These are phyloP conservation scores for Volucella inanis DNA, from an alignment of 2,888 invertebrate genomes.

Conservation along the genomic window DNA sequence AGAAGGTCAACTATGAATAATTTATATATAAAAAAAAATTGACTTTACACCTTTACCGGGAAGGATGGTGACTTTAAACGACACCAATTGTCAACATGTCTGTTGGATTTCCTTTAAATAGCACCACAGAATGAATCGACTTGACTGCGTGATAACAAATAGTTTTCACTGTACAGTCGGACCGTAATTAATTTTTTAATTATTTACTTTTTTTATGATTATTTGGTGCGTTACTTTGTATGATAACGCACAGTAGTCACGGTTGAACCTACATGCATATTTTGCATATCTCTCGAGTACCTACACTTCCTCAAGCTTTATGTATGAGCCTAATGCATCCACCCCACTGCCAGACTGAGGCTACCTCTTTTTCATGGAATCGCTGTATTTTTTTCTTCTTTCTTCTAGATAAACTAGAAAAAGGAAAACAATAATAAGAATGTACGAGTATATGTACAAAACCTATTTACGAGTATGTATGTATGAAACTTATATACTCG, in stretches of 20 bases:
- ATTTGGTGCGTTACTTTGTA: constrained; percentile 10
- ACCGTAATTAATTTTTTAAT: constrained; percentile 21
- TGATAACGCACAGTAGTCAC: constrained; percentile 30
- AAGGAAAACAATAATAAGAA: constrained; percentile 31
- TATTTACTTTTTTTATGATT: constrained; percentile 27
- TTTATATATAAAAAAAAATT: too few relatives aligned
- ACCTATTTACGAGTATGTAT: not conserved
- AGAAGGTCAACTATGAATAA: too few relatives aligned
- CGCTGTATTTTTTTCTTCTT: constrained; percentile 1
- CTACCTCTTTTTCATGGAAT: constrained; percentile 11
- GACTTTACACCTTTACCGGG: not conserved
- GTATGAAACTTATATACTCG: too few relatives aligned
- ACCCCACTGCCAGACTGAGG: constrained; percentile 4
- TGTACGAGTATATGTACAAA: constrained; percentile 23
- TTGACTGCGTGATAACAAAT: constrained; percentile 46
- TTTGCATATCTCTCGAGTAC: not conserved
- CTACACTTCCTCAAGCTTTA: not conserved
- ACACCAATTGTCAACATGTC: constrained; percentile 46
- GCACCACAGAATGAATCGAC: constrained; percentile 47
- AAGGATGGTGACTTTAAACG: constrained; percentile 46
- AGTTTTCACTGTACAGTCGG: constrained; percentile 2
- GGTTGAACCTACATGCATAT: constrained; percentile 17
- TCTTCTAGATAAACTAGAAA: not conserved
- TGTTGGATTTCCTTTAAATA: constrained; percentile 47
- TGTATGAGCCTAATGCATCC: not conserved